A percentile compares a stretch with the other conserved stretches of the same genome.
These are phyloP conservation scores for Ascaphus truei DNA, from an alignment of 2,113 vertebrate genomes.

Conservation along the genomic window DNA sequence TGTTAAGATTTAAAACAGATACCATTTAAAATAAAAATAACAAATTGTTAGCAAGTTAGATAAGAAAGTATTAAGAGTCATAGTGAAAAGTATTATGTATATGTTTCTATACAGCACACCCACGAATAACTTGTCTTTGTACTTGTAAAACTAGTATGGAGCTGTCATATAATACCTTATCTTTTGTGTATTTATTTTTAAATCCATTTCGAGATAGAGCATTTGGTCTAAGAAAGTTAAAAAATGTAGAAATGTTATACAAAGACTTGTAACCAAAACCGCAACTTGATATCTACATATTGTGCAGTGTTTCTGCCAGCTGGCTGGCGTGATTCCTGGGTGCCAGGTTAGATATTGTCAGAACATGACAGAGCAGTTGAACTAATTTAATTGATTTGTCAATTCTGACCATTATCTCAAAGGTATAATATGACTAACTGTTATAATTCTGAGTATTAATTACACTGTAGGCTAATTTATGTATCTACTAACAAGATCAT, in stretches of 20 bases:
- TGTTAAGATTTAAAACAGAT: too few relatives aligned
- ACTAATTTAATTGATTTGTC: background rate
- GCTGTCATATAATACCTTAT: background rate
- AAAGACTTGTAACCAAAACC: conserved; percentile 23
- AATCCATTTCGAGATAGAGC: background rate
- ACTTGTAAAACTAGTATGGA: background rate
- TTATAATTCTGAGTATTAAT: background rate
- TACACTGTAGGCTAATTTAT: background rate
- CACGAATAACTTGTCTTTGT: background rate
- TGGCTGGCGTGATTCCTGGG: conserved; percentile 18
- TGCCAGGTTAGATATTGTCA: background rate
- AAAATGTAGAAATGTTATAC: conserved; percentile 13
- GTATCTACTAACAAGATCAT: background rate
- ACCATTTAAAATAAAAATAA: background rate
- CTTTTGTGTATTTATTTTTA: background rate
- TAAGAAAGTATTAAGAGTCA: background rate
- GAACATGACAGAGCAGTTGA: conserved; percentile 7
- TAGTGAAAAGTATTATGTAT: too few relatives aligned
- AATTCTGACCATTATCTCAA: conserved; percentile 1
- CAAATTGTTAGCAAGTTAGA: background rate
- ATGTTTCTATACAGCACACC: background rate
- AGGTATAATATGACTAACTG: background rate
- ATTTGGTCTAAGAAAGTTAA: background rate
- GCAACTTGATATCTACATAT: conserved; percentile 27
- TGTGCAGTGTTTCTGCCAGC: background rate